A percentile compares a stretch with the other conserved stretches of the same genome.
phyloP scores from a whole-genome alignment of 2,797 vertebrate species.

The Neopelma chrysocephalum region DNA sequence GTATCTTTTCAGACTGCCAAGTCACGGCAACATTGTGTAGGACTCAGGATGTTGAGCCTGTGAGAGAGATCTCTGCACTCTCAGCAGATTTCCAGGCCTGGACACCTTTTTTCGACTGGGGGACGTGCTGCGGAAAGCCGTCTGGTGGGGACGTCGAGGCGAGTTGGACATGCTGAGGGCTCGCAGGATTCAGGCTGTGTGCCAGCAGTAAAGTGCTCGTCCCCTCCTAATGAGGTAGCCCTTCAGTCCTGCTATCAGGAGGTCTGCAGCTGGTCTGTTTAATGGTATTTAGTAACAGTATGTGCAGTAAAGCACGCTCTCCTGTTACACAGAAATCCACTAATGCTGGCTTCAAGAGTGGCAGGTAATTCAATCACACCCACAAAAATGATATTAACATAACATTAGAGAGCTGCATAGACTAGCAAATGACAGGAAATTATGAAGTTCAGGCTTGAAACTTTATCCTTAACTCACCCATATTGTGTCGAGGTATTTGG shows the following conservation, averaged over 20 bases:
- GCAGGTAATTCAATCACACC: slow-evolving; percentile 19
- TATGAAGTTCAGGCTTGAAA: slow-evolving; percentile 45
- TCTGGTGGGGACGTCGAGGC: not conserved
- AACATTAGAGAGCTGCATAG: slow-evolving; percentile 47
- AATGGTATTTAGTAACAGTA: not conserved
- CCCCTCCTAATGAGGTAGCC: not conserved
- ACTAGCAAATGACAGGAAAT: slow-evolving; percentile 58
- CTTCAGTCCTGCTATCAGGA: not conserved
- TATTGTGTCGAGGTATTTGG: not conserved
- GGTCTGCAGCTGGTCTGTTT: not conserved
- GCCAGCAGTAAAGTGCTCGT: slow-evolving; percentile 40
- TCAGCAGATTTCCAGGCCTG: not conserved
- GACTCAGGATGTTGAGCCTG: not conserved
- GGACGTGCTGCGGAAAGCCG: not conserved
- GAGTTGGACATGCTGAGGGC: not conserved
- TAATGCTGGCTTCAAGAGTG: not conserved
- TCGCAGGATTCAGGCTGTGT: not conserved
- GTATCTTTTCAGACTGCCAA: not conserved
- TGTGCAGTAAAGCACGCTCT: not conserved
- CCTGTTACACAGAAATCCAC: slow-evolving; percentile 5
- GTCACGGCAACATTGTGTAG: not conserved
- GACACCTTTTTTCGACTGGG: not conserved
- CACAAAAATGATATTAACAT: slow-evolving; percentile 52
- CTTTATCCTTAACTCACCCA: slow-evolving; percentile 49
- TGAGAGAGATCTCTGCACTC: not conserved